These are phyloP conservation scores for Solea solea DNA, from an alignment of 2,113 vertebrate genomes.

Conservation along the genomic window DNA sequence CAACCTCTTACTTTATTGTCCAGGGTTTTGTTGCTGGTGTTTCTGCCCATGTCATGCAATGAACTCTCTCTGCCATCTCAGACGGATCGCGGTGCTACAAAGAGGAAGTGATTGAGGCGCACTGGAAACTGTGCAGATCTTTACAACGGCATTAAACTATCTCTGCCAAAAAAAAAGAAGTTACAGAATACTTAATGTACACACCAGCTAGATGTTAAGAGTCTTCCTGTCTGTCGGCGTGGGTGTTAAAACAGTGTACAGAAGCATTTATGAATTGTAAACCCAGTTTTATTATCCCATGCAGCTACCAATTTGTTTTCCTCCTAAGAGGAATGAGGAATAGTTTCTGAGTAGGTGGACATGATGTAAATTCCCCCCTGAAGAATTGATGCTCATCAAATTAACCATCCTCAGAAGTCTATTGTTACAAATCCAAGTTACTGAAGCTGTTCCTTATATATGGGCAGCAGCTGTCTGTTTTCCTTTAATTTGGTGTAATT, in stretches of 20 bases:
- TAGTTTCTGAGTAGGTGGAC: conserved; percentile 11
- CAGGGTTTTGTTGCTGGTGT: conserved; percentile 19
- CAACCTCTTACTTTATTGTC: conserved; percentile 57
- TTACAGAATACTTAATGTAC: neutral
- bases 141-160: conserved; percentile 3
- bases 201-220: neutral
- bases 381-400: conserved; percentile 46
- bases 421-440: conserved; percentile 64
- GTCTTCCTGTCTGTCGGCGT: neutral
- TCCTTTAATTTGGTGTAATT: conserved; percentile 76
- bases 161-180: neutral
- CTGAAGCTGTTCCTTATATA: conserved; percentile 61
- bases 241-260: conserved; percentile 15
- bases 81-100: conserved; percentile 14
- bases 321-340: conserved; percentile 17
- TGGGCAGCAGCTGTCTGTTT: conserved; percentile 70
- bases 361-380: conserved; percentile 17
- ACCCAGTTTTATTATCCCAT: conserved; percentile 3
- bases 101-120: neutral
- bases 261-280: conserved; percentile 18
- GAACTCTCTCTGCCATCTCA: conserved; percentile 13
- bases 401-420: conserved; percentile 46
- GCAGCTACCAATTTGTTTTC: conserved; percentile 10
- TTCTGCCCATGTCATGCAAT: conserved; percentile 15
- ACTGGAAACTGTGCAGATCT: conserved; percentile 5